Evolutionary conservation across 2,797 vertebrate genomes (phyloP).

Genomic region (Peromyscus attwateri): DNA sequence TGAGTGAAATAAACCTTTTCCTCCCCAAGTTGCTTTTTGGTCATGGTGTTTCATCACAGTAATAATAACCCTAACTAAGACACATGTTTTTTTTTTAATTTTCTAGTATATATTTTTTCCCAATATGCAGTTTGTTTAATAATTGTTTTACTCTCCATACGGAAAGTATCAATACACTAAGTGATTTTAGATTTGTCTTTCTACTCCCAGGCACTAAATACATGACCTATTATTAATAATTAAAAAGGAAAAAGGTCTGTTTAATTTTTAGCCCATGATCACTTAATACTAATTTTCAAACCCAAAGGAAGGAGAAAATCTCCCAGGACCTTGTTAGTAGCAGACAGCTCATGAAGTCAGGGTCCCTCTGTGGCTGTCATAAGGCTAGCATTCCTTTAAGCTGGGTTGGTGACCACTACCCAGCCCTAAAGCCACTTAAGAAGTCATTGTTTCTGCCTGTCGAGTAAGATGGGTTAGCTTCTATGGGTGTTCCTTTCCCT

Average conservation of each 20-base stretch:
- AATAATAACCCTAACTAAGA: neutral
- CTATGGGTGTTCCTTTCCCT: conserved; percentile 61
- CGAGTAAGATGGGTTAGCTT: conserved; percentile 67
- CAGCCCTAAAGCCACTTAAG: conserved; percentile 32
- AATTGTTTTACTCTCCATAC: conserved; percentile 16
- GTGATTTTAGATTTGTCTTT: neutral
- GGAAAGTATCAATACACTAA: neutral
- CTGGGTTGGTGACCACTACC: neutral
- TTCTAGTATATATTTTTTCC: conserved; percentile 34
- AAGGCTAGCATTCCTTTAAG: neutral
- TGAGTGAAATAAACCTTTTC: neutral
- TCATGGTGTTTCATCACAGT: neutral
- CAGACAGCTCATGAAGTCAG: neutral
- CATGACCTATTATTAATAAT: conserved; percentile 15
- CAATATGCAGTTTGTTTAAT: neutral
- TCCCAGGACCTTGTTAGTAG: neutral
- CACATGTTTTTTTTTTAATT: neutral
- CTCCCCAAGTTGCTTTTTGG: neutral
- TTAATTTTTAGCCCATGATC: conserved; percentile 36
- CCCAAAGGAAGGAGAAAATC: neutral
- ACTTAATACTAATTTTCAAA: conserved; percentile 43
- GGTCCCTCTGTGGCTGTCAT: neutral
- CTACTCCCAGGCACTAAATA: neutral
- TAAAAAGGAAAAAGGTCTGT: conserved; percentile 11
- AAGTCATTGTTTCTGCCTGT: conserved; percentile 69